Evolutionary conservation across 2,797 vertebrate genomes (phyloP).

Genomic region (Gymnothorax javanicus): DNA sequence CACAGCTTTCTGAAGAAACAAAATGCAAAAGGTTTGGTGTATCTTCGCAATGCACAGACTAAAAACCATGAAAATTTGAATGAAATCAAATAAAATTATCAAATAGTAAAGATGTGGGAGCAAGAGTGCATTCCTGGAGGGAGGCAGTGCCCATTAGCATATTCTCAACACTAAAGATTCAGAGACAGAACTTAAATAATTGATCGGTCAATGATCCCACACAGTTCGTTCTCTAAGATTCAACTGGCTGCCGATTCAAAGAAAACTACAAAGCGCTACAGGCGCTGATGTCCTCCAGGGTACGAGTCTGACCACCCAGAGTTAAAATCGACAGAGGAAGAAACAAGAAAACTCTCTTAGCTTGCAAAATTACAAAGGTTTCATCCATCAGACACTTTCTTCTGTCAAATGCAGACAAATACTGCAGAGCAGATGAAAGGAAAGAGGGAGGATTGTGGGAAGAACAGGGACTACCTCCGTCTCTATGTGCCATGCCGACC

Average conservation of each 20-base stretch:
- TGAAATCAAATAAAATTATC: not conserved
- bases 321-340: not conserved
- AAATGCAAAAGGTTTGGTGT: too few relatives aligned
- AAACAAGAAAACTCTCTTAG: not conserved
- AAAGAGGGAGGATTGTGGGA: not conserved
- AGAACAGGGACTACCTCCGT: not conserved
- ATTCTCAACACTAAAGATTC: not conserved
- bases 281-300: not conserved
- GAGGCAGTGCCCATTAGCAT: too few relatives aligned
- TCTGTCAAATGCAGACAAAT: not conserved
- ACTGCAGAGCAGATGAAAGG: not conserved
- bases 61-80: not conserved
- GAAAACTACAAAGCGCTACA: not conserved
- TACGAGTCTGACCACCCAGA: not conserved
- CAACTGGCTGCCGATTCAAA: not conserved
- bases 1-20: too few relatives aligned
- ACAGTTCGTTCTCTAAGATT: not conserved
- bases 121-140: not conserved
- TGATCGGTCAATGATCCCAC: not conserved
- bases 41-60: not conserved
- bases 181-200: not conserved
- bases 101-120: not conserved
- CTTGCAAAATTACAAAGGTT: too few relatives aligned
- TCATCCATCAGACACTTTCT: too few relatives aligned
- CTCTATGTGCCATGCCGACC: not conserved